These are phyloP conservation scores for Phoeniculus purpureus DNA, from an alignment of 2,797 vertebrate genomes.

Conservation along the genomic window DNA sequence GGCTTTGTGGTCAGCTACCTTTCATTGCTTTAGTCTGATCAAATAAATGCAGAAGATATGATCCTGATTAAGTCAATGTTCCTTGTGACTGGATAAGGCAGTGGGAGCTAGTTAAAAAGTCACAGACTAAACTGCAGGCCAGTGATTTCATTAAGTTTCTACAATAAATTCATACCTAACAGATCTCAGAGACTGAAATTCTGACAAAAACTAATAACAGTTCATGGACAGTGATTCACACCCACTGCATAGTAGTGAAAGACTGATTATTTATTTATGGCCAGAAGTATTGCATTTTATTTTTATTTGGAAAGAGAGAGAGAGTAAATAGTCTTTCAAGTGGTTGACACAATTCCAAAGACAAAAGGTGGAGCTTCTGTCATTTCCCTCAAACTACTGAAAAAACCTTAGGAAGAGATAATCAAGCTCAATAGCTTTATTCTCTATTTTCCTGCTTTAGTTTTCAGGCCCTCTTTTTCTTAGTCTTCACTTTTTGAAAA, in stretches of 20 bases:
- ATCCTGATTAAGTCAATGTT: neutral
- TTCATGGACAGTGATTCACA: neutral
- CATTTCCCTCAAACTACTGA: neutral
- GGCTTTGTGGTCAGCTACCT: neutral
- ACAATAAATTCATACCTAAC: neutral
- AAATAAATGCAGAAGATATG: neutral
- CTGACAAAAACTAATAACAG: neutral
- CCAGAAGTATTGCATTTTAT: neutral
- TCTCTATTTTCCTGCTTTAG: neutral
- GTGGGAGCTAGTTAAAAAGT: neutral
- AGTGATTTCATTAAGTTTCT: neutral
- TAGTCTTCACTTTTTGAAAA: neutral
- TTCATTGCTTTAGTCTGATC: neutral
- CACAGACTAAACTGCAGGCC: neutral
- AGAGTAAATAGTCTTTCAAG: neutral
- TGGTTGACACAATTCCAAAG: neutral
- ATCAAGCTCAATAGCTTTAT: neutral
- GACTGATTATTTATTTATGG: neutral
- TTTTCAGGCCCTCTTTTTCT: neutral
- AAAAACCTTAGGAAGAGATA: neutral
- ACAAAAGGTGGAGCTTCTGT: neutral
- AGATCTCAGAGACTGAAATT: neutral
- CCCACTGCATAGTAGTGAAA: neutral
- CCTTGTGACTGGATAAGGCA: neutral
- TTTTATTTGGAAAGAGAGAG: neutral